A percentile compares a stretch with the other conserved stretches of the same genome.
These are phyloP conservation scores for Cryptoprocta ferox DNA, from an alignment of 2,797 vertebrate genomes.

Conservation along the genomic window DNA sequence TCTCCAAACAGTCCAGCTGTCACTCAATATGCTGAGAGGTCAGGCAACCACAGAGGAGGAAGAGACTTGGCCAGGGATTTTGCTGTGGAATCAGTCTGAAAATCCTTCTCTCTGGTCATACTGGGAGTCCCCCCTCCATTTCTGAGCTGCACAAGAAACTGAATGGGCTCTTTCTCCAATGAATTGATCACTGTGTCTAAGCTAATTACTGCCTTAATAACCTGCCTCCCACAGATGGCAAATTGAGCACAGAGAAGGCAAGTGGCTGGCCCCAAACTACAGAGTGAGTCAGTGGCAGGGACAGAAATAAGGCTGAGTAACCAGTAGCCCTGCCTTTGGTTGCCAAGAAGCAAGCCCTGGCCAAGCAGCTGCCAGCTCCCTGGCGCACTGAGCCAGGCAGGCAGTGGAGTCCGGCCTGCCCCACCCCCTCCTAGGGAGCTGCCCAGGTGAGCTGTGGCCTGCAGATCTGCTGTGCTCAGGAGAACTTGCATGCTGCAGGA, in stretches of 20 bases:
- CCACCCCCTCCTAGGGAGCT: not conserved
- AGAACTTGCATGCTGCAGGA: conserved; percentile 62
- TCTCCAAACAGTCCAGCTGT: not conserved
- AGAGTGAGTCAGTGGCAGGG: not conserved
- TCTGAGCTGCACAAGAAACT: not conserved
- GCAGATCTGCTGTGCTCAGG: conserved; percentile 74
- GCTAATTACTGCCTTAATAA: not conserved
- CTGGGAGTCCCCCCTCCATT: not conserved
- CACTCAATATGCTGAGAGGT: not conserved
- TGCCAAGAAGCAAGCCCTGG: not conserved
- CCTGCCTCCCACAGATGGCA: not conserved
- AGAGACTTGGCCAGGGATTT: not conserved
- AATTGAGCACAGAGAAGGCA: not conserved
- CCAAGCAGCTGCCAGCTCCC: not conserved
- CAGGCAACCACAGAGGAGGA: not conserved
- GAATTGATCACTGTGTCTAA: not conserved
- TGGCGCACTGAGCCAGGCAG: not conserved
- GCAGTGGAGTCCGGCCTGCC: conserved; percentile 1
- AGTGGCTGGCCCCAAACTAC: not conserved
- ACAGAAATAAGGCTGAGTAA: not conserved
- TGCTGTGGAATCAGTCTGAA: not conserved
- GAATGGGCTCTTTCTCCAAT: not conserved
- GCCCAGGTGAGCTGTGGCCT: conserved; percentile 21
- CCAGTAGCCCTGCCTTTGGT: not conserved
- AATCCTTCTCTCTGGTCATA: not conserved